Evolutionary conservation across 1,140 invertebrate species (phyloP), one percentile per base, ranked within the genome.

Genomic region (Pentalonia nigronervosa): DNA sequence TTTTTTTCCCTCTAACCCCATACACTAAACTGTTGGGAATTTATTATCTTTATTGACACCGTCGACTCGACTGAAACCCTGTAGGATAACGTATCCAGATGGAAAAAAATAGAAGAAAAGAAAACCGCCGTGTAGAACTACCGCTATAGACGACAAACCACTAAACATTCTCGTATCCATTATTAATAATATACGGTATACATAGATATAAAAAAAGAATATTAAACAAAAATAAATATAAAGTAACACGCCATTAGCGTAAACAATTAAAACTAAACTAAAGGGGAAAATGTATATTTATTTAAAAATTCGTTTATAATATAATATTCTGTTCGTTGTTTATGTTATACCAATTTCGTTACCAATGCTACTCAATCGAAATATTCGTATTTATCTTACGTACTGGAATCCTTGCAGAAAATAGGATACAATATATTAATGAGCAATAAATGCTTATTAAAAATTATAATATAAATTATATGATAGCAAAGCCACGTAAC

Each of bases 21-120:
- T 34, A 36, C 47, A 23, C 47, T 53, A 89, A 36, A 76, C 53
- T 91, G 60, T 67, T 67, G 14, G 36, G 56, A 30, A 91, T 67
- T n/a, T 87, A 87, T 91, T 91, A 67, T 91, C 90, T 91, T 47
- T 90, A 67, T 90, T 91, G 56, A 91, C 90, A 91, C 53, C 60
- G 36, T 67, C 7, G 23, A 67, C 60, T 41, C 53, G 25, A 21
- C 34, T 60, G 41, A 11, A 25, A 11, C n/a, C 34, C 47, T 4
- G 20, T 23, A 7, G 36, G 60, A 41, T 45, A 21, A 14, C 17
- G 30, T 67, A 60, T 60, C 11, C 47, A 45, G 34, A 56, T 90
- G 41, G 36, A 60, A 34, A n/a, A 23, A 34, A 67, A 76, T 76
- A 76, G 60, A 7, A 86, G 36, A 45, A 86, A 48, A 84, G 83